phyloP scores from a whole-genome alignment of 2,113 vertebrate species.

The Pipra filicauda region DNA sequence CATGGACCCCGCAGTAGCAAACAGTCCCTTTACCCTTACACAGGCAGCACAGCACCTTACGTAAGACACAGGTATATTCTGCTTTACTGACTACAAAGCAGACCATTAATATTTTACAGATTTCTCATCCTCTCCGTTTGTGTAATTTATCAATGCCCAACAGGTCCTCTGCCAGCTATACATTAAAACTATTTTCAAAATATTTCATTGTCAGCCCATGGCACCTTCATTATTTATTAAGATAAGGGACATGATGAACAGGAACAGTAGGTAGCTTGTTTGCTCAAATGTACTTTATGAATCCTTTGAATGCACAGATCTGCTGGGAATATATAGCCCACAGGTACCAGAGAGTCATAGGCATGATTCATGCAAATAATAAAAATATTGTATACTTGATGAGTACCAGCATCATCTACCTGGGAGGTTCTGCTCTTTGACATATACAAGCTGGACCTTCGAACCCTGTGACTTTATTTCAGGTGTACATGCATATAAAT shows the following conservation, averaged over 20 bases:
- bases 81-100: constrained; percentile 79
- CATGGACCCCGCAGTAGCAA: fast-evolving
- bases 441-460: not conserved
- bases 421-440: not conserved
- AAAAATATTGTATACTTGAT: not conserved
- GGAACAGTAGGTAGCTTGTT: constrained; percentile 85
- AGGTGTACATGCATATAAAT: not conserved
- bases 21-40: not conserved
- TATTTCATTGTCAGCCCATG: constrained; percentile 99
- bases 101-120: constrained; percentile 98
- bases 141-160: constrained; percentile 97
- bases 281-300: constrained; percentile 76
- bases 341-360: not conserved
- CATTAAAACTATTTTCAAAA: constrained; percentile 99
- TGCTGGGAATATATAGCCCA: not conserved
- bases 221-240: constrained; percentile 99
- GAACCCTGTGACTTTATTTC: not conserved
- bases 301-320: constrained; percentile 30
- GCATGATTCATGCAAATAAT: constrained; percentile 46
- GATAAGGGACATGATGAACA: constrained; percentile 93
- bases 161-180: constrained; percentile 93
- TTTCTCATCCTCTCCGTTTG: constrained; percentile 87
- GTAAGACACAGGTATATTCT: constrained; percentile 79
- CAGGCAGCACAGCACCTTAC: not conserved
- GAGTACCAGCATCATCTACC: not conserved